phyloP scores from a whole-genome alignment of 2,797 vertebrate species.

The Hydrophis major region DNA sequence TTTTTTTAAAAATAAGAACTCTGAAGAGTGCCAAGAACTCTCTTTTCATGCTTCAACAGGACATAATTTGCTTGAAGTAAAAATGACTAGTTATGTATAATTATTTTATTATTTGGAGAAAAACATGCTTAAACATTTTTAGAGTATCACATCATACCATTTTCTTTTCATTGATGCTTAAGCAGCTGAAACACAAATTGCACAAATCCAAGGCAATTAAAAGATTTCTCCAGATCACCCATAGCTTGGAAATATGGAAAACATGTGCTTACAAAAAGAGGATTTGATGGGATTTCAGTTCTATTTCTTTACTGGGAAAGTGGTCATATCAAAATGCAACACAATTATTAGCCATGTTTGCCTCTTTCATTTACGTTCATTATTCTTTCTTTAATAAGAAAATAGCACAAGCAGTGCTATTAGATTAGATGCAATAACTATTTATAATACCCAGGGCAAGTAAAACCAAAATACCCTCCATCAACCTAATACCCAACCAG shows the following conservation, averaged over 20 bases:
- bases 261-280: background rate
- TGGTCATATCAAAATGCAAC: background rate
- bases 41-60: constrained; percentile 61
- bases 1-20: constrained; percentile 43
- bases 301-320: background rate
- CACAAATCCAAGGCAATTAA: constrained; percentile 57
- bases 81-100: constrained; percentile 61
- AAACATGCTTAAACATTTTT: constrained; percentile 44
- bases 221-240: constrained; percentile 45
- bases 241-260: constrained; percentile 48
- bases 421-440: background rate
- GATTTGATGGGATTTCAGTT: background rate
- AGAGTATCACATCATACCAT: constrained; percentile 32
- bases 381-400: background rate
- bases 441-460: background rate
- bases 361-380: background rate
- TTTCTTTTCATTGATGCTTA: constrained; percentile 58
- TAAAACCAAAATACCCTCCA: background rate
- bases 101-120: constrained; percentile 57
- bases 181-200: constrained; percentile 43
- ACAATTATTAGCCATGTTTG: background rate
- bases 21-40: constrained; percentile 58
- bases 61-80: constrained; percentile 65
- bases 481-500: background rate
- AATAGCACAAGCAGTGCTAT: background rate